Percentiles rank a stretch among this genome's conserved stretches.
These are phyloP conservation scores for Protosalanx chinensis DNA, from an alignment of 2,797 vertebrate species.

Conservation along the genomic window DNA sequence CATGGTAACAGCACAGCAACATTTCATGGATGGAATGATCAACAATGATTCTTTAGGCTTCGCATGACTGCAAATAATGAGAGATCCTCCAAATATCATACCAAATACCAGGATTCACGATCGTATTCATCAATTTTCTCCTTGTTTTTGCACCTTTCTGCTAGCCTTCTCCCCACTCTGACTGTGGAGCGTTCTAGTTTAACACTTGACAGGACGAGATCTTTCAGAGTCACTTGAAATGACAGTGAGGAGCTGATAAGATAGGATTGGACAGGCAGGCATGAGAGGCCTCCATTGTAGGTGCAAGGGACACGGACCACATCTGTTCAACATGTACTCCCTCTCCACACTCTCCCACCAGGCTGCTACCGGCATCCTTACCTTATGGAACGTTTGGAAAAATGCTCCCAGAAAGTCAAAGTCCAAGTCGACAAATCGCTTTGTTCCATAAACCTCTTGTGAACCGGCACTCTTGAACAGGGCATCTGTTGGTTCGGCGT, in stretches of 20 bases:
- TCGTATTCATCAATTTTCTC: neutral
- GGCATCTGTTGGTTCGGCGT: conserved; percentile 41
- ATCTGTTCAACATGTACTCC: conserved; percentile 21
- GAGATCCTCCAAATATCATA: neutral
- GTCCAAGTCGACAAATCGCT: neutral
- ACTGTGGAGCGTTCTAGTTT: conserved; percentile 8
- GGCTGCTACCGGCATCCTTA: too few relatives aligned
- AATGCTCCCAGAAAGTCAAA: neutral
- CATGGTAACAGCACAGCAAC: conserved; percentile 6
- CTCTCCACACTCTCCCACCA: neutral
- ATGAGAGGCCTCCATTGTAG: neutral
- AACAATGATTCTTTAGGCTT: neutral
- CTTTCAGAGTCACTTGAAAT: conserved; percentile 1
- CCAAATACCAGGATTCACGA: neutral
- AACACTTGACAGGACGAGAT: conserved; percentile 2
- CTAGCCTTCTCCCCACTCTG: conserved; percentile 5
- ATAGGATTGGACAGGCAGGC: neutral
- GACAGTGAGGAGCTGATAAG: conserved; percentile 1
- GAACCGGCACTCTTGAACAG: conserved; percentile 42
- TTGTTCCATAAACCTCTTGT: conserved; percentile 15
- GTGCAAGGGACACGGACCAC: conserved; percentile 16
- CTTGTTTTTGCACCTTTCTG: neutral
- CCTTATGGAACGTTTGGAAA: neutral
- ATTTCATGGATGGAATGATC: neutral
- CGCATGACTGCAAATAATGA: neutral